Evolutionary conservation across 2,888 invertebrate genomes (phyloP).

Genomic region (Rhimphoctona megacephalus): DNA sequence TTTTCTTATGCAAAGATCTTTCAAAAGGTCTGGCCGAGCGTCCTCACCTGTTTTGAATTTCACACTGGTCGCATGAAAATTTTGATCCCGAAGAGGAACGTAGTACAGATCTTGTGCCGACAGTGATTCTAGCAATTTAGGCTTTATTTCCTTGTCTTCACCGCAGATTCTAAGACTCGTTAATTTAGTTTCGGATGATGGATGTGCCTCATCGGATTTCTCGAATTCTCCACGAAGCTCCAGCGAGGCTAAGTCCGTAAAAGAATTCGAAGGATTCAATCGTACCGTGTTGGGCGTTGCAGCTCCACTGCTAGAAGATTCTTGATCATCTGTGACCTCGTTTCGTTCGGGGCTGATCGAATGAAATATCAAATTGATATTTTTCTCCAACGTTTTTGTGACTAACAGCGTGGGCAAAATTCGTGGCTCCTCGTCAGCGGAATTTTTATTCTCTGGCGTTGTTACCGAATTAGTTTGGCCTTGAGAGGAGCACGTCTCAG

Average conservation of each 20-base stretch:
- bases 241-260: conserved; percentile 87
- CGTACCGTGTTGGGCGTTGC: conserved; percentile 89
- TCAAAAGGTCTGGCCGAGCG: conserved; percentile 86
- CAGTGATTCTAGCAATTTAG: not conserved
- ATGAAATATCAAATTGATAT: conserved; percentile 76
- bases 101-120: conserved; percentile 74
- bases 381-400: conserved; percentile 43
- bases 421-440: conserved; percentile 38
- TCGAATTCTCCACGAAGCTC: conserved; percentile 79
- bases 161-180: conserved; percentile 68
- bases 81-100: conserved; percentile 71
- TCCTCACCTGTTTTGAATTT: conserved; percentile 48
- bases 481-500: conserved; percentile 53
- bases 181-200: conserved; percentile 82
- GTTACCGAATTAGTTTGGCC: conserved; percentile 66
- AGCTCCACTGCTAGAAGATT: conserved; percentile 87
- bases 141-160: not conserved
- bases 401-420: conserved; percentile 50
- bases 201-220: not conserved
- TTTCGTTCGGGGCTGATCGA: conserved; percentile 88
- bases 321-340: conserved; percentile 80
- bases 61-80: conserved; percentile 63
- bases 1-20: conserved; percentile 88
- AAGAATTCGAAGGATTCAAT: conserved; percentile 87
- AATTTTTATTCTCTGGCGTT: conserved; percentile 60